phyloP scores from a whole-genome alignment of 1,140 invertebrate genomes.

The Dendroctonus ponderosae region DNA sequence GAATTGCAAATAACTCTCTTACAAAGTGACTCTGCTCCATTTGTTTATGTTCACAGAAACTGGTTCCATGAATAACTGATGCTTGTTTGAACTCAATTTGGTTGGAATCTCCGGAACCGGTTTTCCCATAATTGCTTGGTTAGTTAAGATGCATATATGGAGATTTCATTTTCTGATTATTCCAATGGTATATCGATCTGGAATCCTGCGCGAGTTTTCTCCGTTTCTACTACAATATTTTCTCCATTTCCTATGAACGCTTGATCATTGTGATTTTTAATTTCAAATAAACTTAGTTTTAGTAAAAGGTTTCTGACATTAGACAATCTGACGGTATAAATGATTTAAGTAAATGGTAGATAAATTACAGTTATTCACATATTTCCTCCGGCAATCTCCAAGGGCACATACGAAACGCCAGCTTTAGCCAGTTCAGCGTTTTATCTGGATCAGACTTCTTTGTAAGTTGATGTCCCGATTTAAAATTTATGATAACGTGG shows the following conservation, averaged over 20 bases:
- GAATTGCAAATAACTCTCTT: no score
- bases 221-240: no score
- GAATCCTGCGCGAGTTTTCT: no score
- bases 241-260: no score
- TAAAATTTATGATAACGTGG: slow-evolving; percentile 24
- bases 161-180: neutral
- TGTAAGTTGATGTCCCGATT: slow-evolving; percentile 9
- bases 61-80: slow-evolving; percentile 30
- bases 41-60: slow-evolving; percentile 21
- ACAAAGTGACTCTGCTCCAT: neutral
- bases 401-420: neutral
- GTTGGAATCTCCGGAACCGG: slow-evolving; percentile 4
- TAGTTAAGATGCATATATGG: slow-evolving; percentile 11
- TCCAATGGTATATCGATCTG: no score
- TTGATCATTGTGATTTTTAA: no score
- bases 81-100: slow-evolving; percentile 23
- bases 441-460: slow-evolving; percentile 19
- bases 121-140: slow-evolving; percentile 16
- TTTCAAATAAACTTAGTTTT: no score
- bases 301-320: no score
- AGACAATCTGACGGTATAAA: no score
- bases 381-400: neutral
- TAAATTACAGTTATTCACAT: no score
- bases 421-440: slow-evolving; percentile 1
- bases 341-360: no score